These are phyloP conservation scores for Helarctos malayanus DNA, from an alignment of 2,797 vertebrate genomes.

Conservation along the genomic window DNA sequence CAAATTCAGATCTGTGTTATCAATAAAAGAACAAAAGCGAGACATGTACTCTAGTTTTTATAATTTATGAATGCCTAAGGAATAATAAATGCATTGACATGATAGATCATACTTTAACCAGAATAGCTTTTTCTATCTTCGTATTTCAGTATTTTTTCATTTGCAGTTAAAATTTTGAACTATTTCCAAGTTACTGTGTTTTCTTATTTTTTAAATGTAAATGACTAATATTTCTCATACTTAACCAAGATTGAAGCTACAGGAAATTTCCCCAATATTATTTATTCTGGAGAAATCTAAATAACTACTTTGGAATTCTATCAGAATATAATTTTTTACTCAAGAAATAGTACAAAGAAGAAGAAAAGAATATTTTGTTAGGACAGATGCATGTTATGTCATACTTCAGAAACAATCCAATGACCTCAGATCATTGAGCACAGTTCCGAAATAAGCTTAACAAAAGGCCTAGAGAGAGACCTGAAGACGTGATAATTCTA, in stretches of 20 bases:
- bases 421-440: neutral
- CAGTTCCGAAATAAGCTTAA: neutral
- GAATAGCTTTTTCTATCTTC: neutral
- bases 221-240: neutral
- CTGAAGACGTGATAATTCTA: neutral
- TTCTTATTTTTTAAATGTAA: constrained; percentile 48
- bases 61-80: neutral
- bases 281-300: neutral
- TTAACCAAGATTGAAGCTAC: neutral
- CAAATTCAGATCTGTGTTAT: neutral
- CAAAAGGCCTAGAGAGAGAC: neutral
- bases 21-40: neutral
- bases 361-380: neutral
- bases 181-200: neutral
- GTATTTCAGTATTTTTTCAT: neutral
- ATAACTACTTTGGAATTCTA: neutral
- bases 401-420: neutral
- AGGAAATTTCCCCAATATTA: neutral
- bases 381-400: neutral
- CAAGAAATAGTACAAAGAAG: neutral
- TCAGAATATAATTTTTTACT: neutral
- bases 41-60: neutral
- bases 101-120: neutral
- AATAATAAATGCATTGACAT: neutral
- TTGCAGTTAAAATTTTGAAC: neutral